Evolutionary conservation across 2,888 invertebrate species (phyloP), one percentile per base, ranked within the genome.

Genomic region (Rhamnusium bicolor): DNA sequence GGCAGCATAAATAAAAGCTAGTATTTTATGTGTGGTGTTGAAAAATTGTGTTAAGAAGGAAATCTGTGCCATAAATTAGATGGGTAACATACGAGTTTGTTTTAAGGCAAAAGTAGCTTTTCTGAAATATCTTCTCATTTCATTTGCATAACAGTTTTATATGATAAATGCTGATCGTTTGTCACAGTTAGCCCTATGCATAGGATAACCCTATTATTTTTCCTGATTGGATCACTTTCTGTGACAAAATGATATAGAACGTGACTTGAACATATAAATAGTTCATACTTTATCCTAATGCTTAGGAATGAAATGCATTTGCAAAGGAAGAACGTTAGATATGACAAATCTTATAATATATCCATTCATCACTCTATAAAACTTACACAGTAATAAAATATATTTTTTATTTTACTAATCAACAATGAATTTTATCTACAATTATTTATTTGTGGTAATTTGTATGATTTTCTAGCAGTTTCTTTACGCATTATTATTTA

Each of bases 191-290:
- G 77, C 79, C 79, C 82, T 82, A 74, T 79, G 78, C 81, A 79
- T 80, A 80, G 82, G 85, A 83, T 85, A 83, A 80, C 82, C 82
- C 84, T 84, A 86, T 86, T 86, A 86, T 85, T 86, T 85, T 84
- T 82, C 81, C 82, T 85, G 86, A 86, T 87, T 87, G 85, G 85
- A 84, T 84, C 85, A 84, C 85, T 85, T 84, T 83, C 81, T 79
- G 82, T 85, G 86, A 85, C 85, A 86, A 86, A 86, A 86, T 82
- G 84, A 83, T 85, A 83, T 81, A 83, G 78, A 79, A 85, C 86
- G 85, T 85, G 86, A 84, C 84, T 79, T 66, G 80, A 77, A 79
- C 79, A 72, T 74, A 80, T 78, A 84, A 83, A 83, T 69, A 60
- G 46, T 21, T 32, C 46, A 7, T 32, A 40, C 32, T 56, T 19